Evolutionary conservation across 2,888 invertebrate species (phyloP), one percentile per base, ranked within the genome.

Genomic region (Lutraria lutraria): DNA sequence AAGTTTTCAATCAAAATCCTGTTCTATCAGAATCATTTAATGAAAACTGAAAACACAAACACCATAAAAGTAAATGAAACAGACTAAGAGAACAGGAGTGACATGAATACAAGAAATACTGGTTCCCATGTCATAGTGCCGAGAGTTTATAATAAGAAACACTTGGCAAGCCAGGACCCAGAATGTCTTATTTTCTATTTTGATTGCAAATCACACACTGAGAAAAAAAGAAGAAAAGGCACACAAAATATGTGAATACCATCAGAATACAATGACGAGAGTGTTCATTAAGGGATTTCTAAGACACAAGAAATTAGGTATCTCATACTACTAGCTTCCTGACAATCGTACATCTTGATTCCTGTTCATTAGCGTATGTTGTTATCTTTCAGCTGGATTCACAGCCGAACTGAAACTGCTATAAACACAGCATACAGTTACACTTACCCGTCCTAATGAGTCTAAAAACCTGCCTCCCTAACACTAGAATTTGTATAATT

Each of bases 391-490:
- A 84, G 72, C 84, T 16, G 82, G 72, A 72, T 87, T 81, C 81
- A 54, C 82, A 86, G 89, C 83, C 88, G 86, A 83, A 86, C 54
- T 80, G 81, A 88, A 86, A 83, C 85, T 68, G 63, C 34, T 86
- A 88, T 90, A 90, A 90, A 90, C 83, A 34, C 88, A 86, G 88
- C 86, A 88, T 83, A 31, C 31, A 72, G 86, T 90, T 83, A 86
- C 83, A 83, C 87, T 83, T 83, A 90, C 85, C 86, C 60, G 16
- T 81, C 81, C 90, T 90, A 90, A 90, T 88, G 89, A 91, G 89
- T 52, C 88, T 86, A 89, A 88, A 91, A 91, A 89, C 54, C 76
- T 68, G 81, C 88, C 89, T 87, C 88, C 87, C 87, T 91, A 89
- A 85, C 82, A 72, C 79, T 15, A 80, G 87, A 87, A 85, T 76